Evolutionary conservation across 1,140 invertebrate genomes (phyloP).

Genomic region (Phortica variegata): DNA sequence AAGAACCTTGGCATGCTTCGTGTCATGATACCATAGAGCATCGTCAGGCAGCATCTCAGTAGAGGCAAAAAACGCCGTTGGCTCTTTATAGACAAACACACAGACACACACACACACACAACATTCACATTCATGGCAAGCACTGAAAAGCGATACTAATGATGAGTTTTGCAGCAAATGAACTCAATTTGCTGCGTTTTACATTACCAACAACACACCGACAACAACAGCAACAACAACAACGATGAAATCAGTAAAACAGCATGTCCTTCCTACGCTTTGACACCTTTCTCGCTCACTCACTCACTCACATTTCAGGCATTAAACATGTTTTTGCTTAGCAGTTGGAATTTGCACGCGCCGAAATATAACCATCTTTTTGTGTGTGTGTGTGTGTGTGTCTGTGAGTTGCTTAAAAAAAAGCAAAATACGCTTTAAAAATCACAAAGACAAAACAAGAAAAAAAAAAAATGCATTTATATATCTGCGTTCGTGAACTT

Average conservation of each 20-base stretch:
- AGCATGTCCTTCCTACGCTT: not conserved
- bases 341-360: constrained; percentile 46
- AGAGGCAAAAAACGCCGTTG: too few species aligned
- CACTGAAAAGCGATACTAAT: constrained; percentile 55
- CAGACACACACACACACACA: too few species aligned
- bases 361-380: too few species aligned
- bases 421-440: too few species aligned
- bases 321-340: constrained; percentile 30
- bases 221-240: not conserved
- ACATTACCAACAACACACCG: constrained; percentile 25
- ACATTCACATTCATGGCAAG: constrained; percentile 41
- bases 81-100: too few species aligned
- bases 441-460: too few species aligned
- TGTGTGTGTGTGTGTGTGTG: too few species aligned
- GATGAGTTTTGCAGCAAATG: constrained; percentile 53
- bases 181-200: constrained; percentile 49
- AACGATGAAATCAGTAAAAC: not conserved
- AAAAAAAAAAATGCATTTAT: too few species aligned
- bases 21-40: constrained; percentile 6
- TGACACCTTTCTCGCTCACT: constrained; percentile 6
- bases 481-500: too few species aligned
- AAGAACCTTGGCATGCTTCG: constrained; percentile 4
- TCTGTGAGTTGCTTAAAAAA: too few species aligned
- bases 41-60: constrained; percentile 22
- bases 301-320: constrained; percentile 14